phyloP scores from a whole-genome alignment of 2,113 vertebrate species.

The Sinocyclocheilus grahami region DNA sequence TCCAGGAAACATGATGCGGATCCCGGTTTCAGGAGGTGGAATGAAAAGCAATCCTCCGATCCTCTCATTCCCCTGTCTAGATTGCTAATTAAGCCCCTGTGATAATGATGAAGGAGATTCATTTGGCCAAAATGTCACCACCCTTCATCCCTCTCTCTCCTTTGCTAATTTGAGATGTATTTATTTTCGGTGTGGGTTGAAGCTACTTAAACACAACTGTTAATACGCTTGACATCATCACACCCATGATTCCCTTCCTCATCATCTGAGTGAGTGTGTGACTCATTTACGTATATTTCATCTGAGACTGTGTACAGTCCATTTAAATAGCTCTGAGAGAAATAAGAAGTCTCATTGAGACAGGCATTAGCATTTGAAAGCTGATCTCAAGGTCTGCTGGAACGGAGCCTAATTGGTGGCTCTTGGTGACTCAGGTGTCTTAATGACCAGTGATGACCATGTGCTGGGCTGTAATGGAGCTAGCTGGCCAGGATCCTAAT shows the following conservation, averaged over 20 bases:
- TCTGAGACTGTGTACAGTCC: background rate
- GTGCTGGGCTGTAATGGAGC: slow-evolving; percentile 45
- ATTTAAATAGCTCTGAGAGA: background rate
- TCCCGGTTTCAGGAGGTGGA: background rate
- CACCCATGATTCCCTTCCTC: background rate
- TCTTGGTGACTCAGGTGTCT: slow-evolving; percentile 55
- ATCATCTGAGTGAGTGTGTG: background rate
- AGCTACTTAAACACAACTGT: slow-evolving; percentile 2
- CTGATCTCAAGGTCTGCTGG: slow-evolving; percentile 39
- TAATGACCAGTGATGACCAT: slow-evolving; percentile 57
- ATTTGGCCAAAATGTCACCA: slow-evolving; percentile 31
- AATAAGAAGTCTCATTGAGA: slow-evolving; percentile 20
- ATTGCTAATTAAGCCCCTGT: slow-evolving; percentile 36
- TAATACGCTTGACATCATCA: slow-evolving; percentile 30
- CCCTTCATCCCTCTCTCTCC: slow-evolving; percentile 7
- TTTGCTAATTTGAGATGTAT: slow-evolving; percentile 28
- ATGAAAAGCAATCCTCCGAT: slow-evolving; percentile 15
- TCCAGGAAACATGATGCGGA: background rate
- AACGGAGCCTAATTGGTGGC: slow-evolving; percentile 51
- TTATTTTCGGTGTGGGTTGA: slow-evolving; percentile 10
- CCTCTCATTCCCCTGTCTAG: background rate
- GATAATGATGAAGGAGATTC: slow-evolving; percentile 33
- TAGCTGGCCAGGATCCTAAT: slow-evolving; percentile 47
- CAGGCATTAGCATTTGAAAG: slow-evolving; percentile 53
- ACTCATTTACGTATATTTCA: background rate